Base-by-base conservation (phyloP, 2,888 invertebrate genomes). In the Eristalis tenax region DNA sequence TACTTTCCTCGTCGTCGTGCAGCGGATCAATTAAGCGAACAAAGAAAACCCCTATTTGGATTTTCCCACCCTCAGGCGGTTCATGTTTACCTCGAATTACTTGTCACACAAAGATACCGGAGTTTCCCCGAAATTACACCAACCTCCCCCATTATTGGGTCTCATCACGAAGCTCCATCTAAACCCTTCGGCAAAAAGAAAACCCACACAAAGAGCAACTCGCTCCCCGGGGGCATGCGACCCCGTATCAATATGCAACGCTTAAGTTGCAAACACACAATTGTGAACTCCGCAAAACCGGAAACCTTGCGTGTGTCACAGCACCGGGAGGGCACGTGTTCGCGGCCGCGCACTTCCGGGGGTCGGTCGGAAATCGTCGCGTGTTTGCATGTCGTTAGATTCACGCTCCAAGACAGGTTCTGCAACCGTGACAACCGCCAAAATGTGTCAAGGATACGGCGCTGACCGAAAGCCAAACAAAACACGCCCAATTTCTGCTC, bases 391-490 rank as follows among this genome's bases (percentile, higher is more conserved):
- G 23, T 15, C 74, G 70, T 78, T 69, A 74, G 73, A 68, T 18
- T 22, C 50, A 50, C 8, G 18, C 18, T 50, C 50, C n/a, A 68
- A 32, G n/a, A 66, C 71, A 22, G 56, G 63, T 64, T 57, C 74
- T n/a, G 64, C 69, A 78, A 70, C 73, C 74, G 43, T 78, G 75
- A 83, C 70, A 78, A 43, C 43, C 15, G 70, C n/a, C 28, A 57
- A 79, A 76, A 66, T 80, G 63, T 77, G 81, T 82, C 85, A 86
- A 86, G 85, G 85, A 86, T 82, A 81, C 40, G 38, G 32, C 23
- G 28, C 22, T n/a, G 38, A 61, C 56, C 63, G 11, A 15, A 22
- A 18, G 38, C 38, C 40, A 59, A 32, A 40, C 56, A 40, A 43
- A 38, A 35, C 10, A 18, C 77, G 50, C 64, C 43, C 63, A 61